These are phyloP conservation scores for Drosophila littoralis DNA, from an alignment of 1,140 invertebrate genomes.

Conservation along the genomic window DNA sequence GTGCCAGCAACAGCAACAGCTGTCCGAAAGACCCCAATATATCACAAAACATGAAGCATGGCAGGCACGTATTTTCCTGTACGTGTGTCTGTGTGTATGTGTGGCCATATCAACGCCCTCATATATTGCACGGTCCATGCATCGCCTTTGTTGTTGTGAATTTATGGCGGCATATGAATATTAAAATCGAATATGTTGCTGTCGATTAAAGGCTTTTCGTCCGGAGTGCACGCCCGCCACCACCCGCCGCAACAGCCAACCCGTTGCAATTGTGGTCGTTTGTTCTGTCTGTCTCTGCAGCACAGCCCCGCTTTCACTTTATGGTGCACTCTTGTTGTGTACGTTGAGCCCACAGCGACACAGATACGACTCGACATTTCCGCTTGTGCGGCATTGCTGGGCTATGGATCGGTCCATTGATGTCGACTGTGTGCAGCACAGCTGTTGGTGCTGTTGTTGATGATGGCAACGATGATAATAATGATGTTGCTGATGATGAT, in stretches of 20 bases:
- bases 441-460: slow-evolving; percentile 7
- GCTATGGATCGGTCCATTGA: slow-evolving; percentile 63
- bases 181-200: slow-evolving; percentile 84
- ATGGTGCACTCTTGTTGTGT: slow-evolving; percentile 13
- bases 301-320: not conserved
- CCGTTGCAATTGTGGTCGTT: slow-evolving; percentile 54
- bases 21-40: slow-evolving; percentile 42
- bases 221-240: slow-evolving; percentile 26
- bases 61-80: slow-evolving; percentile 1
- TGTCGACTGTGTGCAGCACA: slow-evolving; percentile 45
- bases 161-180: slow-evolving; percentile 83
- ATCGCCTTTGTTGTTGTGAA: slow-evolving; percentile 60
- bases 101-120: slow-evolving; percentile 61
- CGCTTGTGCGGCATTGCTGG: slow-evolving; percentile 58
- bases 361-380: slow-evolving; percentile 80
- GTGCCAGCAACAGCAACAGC: slow-evolving; percentile 45
- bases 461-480: slow-evolving; percentile 27
- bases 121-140: slow-evolving; percentile 47
- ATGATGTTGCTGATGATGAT: slow-evolving; percentile 24
- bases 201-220: slow-evolving; percentile 83
- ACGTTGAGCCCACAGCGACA: slow-evolving; percentile 57
- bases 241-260: not conserved
- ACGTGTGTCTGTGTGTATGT: slow-evolving; percentile 13
- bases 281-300: slow-evolving; percentile 41
- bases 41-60: slow-evolving; percentile 38